Percentiles rank a stretch among this genome's conserved stretches.
phyloP scores from a whole-genome alignment of 2,113 vertebrate species.

The Cebus imitator region DNA sequence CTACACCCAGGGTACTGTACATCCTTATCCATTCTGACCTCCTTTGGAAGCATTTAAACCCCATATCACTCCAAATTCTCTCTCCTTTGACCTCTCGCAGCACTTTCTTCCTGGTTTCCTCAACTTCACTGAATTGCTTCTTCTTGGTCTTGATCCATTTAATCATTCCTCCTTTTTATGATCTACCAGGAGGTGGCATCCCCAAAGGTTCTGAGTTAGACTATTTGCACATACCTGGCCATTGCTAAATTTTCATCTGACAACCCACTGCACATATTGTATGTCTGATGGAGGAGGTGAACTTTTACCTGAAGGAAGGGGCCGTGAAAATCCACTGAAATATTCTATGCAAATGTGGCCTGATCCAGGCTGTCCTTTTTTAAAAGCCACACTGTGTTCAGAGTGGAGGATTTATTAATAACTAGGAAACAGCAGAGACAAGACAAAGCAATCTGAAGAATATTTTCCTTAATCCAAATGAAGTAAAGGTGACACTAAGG shows the following conservation, averaged over 20 bases:
- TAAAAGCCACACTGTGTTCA: not conserved
- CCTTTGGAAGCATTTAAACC: not conserved
- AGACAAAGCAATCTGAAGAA: too few relatives aligned
- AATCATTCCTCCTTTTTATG: not conserved
- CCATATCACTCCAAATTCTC: not conserved
- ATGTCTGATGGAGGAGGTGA: accelerated
- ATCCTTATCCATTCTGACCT: not conserved
- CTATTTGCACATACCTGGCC: not conserved
- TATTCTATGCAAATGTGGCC: not conserved
- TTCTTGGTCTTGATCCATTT: not conserved
- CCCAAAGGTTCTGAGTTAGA: too few relatives aligned
- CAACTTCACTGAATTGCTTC: too few relatives aligned
- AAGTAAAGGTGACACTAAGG: not conserved
- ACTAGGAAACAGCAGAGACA: not conserved
- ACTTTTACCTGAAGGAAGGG: too few relatives aligned
- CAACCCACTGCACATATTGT: too few relatives aligned
- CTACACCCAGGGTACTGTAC: accelerated
- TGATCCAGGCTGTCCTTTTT: not conserved
- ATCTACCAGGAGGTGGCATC: not conserved
- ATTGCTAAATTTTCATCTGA: not conserved
- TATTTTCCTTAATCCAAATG: too few relatives aligned
- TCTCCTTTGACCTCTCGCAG: too few relatives aligned
- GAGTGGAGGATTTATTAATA: not conserved
- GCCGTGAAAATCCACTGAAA: not conserved
- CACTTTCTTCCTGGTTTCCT: not conserved